phyloP scores from a whole-genome alignment of 2,113 vertebrate species.

The Oryctolagus cuniculus region mOryCun1.1 NC_091432.1:152497501-152498000 shows the following conservation, averaged over 20 bases:
- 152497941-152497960: background rate
- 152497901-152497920: background rate
- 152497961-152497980: slow-evolving; percentile 21
- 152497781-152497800: background rate
- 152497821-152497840: background rate
- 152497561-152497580: background rate
- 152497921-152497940: background rate
- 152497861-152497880: background rate
- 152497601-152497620: slow-evolving; percentile 7
- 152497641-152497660: background rate
- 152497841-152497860: background rate
- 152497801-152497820: background rate
- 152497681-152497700: slow-evolving; percentile 7
- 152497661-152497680: background rate
- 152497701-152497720: background rate
- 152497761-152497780: background rate
- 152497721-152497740: background rate
- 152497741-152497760: background rate
- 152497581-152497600: background rate
- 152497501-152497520: background rate
- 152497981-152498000: background rate
- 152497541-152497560: background rate
- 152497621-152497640: background rate
- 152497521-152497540: background rate
- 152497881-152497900: background rate